phyloP scores from a whole-genome alignment of 2,888 invertebrate genomes.

The Bellardia bayeri region DNA sequence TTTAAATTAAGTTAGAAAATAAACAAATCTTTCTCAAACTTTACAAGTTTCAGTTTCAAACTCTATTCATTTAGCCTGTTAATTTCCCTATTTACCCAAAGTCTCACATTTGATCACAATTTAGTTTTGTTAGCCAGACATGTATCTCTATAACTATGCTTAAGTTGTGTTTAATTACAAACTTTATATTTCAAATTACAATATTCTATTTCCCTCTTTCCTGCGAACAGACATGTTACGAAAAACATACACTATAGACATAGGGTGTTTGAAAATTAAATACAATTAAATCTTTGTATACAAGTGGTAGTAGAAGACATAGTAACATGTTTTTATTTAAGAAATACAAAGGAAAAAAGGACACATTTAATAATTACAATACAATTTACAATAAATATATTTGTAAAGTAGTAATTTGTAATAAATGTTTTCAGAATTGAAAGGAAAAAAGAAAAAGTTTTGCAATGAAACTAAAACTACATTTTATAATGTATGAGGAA shows the following conservation, averaged over 20 bases:
- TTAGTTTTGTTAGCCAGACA: too few relatives aligned
- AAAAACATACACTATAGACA: background rate
- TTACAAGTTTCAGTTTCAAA: background rate
- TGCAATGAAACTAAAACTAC: conserved; percentile 6
- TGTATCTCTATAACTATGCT: background rate
- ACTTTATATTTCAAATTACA: conserved; percentile 37
- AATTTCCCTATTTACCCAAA: background rate
- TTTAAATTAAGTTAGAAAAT: conserved; percentile 12
- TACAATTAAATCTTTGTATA: conserved; percentile 37
- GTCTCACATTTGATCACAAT: too few relatives aligned
- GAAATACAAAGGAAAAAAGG: background rate
- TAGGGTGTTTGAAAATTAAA: conserved; percentile 20
- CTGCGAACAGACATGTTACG: background rate
- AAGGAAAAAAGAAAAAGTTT: conserved; percentile 27
- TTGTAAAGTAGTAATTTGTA: background rate
- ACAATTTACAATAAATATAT: conserved; percentile 29
- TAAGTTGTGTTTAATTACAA: conserved; percentile 32
- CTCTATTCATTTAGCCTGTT: background rate
- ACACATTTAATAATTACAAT: conserved; percentile 27
- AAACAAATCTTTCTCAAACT: background rate
- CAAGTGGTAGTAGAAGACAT: background rate
- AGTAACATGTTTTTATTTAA: background rate
- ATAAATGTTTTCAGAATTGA: conserved; percentile 1
- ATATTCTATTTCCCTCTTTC: conserved; percentile 22
- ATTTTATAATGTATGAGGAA: background rate